These are phyloP conservation scores for Pipistrellus kuhlii DNA, from an alignment of 2,797 vertebrate genomes.

Conservation along the genomic window DNA sequence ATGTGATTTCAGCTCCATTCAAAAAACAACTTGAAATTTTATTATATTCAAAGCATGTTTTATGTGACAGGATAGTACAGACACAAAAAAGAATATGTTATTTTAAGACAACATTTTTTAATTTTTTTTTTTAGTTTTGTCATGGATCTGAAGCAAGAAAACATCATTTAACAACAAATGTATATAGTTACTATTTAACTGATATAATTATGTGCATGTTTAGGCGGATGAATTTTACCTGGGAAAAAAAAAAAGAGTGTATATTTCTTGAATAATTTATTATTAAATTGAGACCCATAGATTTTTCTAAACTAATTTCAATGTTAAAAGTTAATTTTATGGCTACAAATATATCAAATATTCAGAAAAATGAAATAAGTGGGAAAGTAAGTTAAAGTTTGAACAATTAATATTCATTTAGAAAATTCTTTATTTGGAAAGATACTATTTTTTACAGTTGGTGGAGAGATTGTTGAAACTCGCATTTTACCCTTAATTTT, in stretches of 20 bases:
- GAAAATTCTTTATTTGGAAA: constrained; percentile 22
- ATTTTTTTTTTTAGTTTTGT: not conserved
- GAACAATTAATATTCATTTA: constrained; percentile 20
- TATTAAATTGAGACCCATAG: not conserved
- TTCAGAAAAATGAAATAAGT: constrained; percentile 20
- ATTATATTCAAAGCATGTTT: not conserved
- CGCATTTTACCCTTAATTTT: not conserved
- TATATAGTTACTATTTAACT: not conserved
- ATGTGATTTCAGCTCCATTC: not conserved
- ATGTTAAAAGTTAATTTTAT: not conserved
- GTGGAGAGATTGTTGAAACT: not conserved
- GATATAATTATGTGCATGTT: not conserved
- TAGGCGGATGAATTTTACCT: not conserved
- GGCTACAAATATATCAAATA: not conserved
- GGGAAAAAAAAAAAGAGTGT: not conserved
- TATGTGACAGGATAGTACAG: not conserved
- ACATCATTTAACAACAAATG: not conserved
- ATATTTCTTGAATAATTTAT: not conserved
- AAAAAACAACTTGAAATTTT: constrained; percentile 23
- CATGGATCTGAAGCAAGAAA: not conserved
- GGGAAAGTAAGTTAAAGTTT: not conserved
- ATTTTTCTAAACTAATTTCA: constrained; percentile 35
- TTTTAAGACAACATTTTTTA: not conserved
- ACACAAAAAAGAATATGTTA: not conserved
- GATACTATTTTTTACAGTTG: not conserved